A percentile compares a stretch with the other conserved stretches of the same genome.
These are phyloP conservation scores for Nothocercus julius DNA, from an alignment of 2,113 vertebrate genomes.

Conservation along the genomic window DNA sequence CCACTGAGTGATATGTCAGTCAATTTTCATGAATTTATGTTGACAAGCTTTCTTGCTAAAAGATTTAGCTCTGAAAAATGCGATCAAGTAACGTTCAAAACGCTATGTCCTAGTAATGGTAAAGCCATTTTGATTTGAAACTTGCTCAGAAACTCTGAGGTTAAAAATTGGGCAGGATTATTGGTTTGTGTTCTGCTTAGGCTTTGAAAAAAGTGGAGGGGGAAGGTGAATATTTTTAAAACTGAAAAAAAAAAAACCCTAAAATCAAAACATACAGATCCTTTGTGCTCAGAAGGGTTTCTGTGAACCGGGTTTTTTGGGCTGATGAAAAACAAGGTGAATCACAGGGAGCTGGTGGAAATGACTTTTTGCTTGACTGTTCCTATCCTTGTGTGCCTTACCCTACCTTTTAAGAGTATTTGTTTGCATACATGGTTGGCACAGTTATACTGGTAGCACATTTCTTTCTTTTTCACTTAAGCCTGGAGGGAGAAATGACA, in stretches of 20 bases:
- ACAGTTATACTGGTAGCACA: background rate
- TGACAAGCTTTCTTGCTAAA: background rate
- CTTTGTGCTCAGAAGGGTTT: background rate
- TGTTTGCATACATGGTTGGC: background rate
- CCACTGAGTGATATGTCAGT: background rate
- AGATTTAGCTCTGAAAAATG: background rate
- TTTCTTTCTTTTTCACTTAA: background rate
- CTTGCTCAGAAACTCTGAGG: background rate
- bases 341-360: background rate
- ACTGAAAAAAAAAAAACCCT: background rate
- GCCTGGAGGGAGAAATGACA: constrained; percentile 49
- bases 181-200: background rate
- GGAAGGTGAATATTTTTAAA: background rate
- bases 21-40: background rate
- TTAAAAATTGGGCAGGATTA: background rate
- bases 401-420: background rate
- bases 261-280: background rate
- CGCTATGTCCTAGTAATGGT: background rate
- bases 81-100: background rate
- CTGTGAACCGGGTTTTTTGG: background rate
- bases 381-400: background rate
- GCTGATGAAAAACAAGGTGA: background rate
- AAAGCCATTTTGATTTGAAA: background rate
- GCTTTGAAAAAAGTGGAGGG: background rate
- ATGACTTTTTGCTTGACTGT: background rate